Evolutionary conservation across 2,888 invertebrate genomes (phyloP), one percentile per base, ranked within the genome.

Genomic region (Nysson spinosus): DNA sequence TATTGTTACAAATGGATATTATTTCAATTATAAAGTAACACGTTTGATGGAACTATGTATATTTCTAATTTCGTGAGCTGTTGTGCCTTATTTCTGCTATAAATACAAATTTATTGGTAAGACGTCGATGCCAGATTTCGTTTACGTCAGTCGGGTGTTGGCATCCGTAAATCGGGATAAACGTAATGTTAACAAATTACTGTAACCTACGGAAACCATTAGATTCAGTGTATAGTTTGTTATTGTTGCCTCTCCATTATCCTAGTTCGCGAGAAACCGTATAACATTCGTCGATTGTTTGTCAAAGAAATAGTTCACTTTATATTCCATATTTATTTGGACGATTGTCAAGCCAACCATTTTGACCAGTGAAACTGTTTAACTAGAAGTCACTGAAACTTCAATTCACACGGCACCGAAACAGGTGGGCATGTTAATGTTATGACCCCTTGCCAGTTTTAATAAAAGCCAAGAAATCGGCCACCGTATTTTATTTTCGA

Each of bases 61-160:
- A 17, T 16, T 1, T 61, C 28, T 14, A 60, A 50, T 47, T 51
- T 17, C 50, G 52, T 24, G 39, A 26, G 32, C 19, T 60, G 61
- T 62, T 39, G 49, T 46, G 43, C 34, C 49, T 70, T 61, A 52
- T 65, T 72, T 57, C 44, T 54, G 70, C 72, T 83, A 81, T 83
- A 84, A 84, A 85, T 84, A 83, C 61, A 73, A 72, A 82, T 79
- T 80, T 78, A 83, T 79, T 69, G 74, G 43, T 40, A 40, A 64
- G 72, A 54, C 47, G 62, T 60, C 47, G 44, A 60, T 78, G 80
- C 79, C 80, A 83, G 73, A 74, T 73, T 61, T 54, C 20, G 57
- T 58, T 80, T 80, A 56, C 79, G 77, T 80, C 79, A 78, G 73
- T 65, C 56, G 64, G 39, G 44, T 55, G 44, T 49, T 61, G 28